These are phyloP conservation scores for Cataglyphis livida DNA, from an alignment of 2,888 invertebrate genomes.

Conservation along the genomic window DNA sequence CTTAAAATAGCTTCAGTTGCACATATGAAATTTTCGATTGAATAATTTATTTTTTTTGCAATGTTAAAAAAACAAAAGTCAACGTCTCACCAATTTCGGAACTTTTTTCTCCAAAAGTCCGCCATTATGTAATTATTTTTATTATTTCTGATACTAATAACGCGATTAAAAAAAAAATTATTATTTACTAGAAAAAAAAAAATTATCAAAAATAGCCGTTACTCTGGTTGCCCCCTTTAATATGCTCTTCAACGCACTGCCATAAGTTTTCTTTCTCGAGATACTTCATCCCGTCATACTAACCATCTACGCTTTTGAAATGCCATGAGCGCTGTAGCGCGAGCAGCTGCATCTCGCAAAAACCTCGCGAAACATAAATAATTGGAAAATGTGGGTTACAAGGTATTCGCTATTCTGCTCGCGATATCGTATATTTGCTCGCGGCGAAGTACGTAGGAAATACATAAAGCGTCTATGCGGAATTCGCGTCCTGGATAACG, in stretches of 20 bases:
- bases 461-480: conserved; percentile 40
- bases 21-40: no score
- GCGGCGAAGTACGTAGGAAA: conserved; percentile 28
- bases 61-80: no score
- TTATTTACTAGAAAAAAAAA: no score
- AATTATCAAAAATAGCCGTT: no score
- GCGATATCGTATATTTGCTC: conserved; percentile 36
- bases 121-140: no score
- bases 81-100: no score
- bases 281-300: not conserved
- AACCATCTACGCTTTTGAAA: not conserved
- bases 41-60: no score
- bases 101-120: no score
- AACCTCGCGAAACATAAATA: conserved; percentile 45
- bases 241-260: not conserved
- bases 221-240: no score
- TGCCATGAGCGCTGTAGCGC: conserved; percentile 10
- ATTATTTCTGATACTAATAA: no score
- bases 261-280: conserved; percentile 25
- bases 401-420: conserved; percentile 47
- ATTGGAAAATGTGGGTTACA: conserved; percentile 58
- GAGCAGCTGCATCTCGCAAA: conserved; percentile 24
- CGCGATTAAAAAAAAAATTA: no score
- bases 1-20: no score
- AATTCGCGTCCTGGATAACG: conserved; percentile 62